These are phyloP conservation scores for Ectemnius continuus DNA, from an alignment of 2,888 invertebrate species.

Conservation along the genomic window DNA sequence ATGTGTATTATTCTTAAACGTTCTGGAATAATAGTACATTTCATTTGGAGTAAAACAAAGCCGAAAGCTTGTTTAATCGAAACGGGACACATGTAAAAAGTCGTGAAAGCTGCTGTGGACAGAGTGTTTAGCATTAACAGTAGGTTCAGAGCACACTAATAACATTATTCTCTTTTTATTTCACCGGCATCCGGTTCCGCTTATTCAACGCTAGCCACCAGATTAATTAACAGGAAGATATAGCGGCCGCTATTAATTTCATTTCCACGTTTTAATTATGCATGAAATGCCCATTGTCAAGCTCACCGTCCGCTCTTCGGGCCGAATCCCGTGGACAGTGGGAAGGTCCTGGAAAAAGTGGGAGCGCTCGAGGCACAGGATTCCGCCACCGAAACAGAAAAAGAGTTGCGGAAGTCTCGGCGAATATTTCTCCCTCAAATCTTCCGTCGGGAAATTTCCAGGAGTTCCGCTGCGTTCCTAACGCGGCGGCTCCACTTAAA, in stretches of 20 bases:
- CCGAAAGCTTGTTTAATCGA: too few species aligned
- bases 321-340: neutral
- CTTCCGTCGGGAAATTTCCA: constrained; percentile 8
- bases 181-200: neutral
- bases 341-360: neutral
- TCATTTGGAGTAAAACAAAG: too few species aligned
- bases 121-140: constrained; percentile 5
- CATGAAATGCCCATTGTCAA: constrained; percentile 5
- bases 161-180: constrained; percentile 32
- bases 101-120: too few species aligned
- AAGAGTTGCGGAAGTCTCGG: neutral
- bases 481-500: constrained; percentile 31
- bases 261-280: constrained; percentile 38
- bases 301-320: neutral
- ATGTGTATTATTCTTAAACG: too few species aligned
- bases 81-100: too few species aligned
- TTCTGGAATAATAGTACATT: too few species aligned
- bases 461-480: constrained; percentile 15
- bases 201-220: neutral
- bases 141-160: constrained; percentile 20
- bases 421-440: constrained; percentile 20
- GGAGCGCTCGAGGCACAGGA: neutral
- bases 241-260: constrained; percentile 25
- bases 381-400: neutral
- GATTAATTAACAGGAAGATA: constrained; percentile 43